These are phyloP conservation scores for Phalacrocorax pelagicus DNA, from an alignment of 2,113 vertebrate genomes.

Conservation along the genomic window DNA sequence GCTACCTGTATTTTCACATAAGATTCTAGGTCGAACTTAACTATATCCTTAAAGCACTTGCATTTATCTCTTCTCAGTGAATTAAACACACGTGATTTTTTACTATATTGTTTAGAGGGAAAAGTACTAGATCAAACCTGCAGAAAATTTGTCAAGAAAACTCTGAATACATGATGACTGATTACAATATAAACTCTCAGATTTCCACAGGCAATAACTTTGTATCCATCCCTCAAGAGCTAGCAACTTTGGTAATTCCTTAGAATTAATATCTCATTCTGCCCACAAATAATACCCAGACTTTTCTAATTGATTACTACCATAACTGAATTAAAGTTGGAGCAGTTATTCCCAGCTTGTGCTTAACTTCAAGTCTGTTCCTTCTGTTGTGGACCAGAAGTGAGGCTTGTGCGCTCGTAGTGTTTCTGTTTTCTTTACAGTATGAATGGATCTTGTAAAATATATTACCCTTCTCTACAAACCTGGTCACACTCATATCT, in stretches of 20 bases:
- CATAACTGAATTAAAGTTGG: background rate
- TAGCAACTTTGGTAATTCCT: background rate
- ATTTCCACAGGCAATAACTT: background rate
- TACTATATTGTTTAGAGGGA: background rate
- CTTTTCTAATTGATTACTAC: background rate
- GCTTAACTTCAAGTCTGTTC: background rate
- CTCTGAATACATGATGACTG: background rate
- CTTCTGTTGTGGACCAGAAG: background rate
- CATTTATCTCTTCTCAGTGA: background rate
- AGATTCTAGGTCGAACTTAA: background rate
- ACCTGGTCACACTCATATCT: background rate
- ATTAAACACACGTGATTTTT: background rate
- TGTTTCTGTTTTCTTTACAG: background rate
- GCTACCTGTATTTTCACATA: background rate
- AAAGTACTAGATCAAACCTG: background rate
- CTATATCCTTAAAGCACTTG: background rate
- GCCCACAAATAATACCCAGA: background rate
- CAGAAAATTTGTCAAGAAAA: background rate
- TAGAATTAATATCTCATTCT: background rate
- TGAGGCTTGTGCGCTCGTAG: background rate
- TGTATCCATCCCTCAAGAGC: background rate
- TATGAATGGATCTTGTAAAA: background rate
- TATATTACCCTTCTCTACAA: background rate
- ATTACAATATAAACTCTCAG: background rate
- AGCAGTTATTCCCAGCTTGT: background rate